Percentiles rank a stretch among this genome's conserved stretches.
Evolutionary conservation across 2,888 invertebrate species (phyloP).

Genomic region (Parnassius mnemosyne): DNA sequence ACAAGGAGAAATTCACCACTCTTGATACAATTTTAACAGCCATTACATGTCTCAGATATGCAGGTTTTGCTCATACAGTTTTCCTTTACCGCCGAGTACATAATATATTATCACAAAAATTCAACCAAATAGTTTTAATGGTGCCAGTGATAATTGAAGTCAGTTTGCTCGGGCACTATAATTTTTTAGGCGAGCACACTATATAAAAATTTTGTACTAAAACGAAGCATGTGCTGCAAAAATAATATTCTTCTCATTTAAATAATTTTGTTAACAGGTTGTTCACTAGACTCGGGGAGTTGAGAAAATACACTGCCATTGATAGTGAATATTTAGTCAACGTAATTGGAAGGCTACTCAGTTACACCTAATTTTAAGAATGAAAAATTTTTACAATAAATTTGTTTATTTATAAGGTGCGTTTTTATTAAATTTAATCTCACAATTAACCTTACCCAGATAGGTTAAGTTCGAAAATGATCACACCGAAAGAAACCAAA

Average conservation of each 20-base stretch:
- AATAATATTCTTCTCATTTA: background rate
- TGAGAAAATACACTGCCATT: constrained; percentile 68
- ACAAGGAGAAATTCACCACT: background rate
- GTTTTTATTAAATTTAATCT: constrained; percentile 35
- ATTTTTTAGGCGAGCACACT: background rate
- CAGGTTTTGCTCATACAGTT: background rate
- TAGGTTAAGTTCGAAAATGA: too few relatives aligned
- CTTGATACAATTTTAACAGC: background rate
- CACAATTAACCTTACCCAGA: too few relatives aligned
- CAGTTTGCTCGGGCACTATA: background rate
- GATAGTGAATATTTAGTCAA: constrained; percentile 68
- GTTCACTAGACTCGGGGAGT: constrained; percentile 78
- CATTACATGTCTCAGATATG: background rate
- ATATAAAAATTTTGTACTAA: too few relatives aligned
- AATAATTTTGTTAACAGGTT: constrained; percentile 55
- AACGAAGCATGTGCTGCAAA: too few relatives aligned
- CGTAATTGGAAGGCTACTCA: constrained; percentile 64
- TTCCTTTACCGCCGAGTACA: background rate
- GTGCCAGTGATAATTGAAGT: background rate
- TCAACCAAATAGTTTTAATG: background rate
- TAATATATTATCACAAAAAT: background rate
- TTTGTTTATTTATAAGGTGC: constrained; percentile 72
- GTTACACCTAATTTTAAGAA: constrained; percentile 70
- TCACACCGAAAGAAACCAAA: too few relatives aligned
- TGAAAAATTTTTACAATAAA: constrained; percentile 78